A percentile compares a stretch with the other conserved stretches of the same genome.
Evolutionary conservation across 2,888 invertebrate genomes (phyloP).

Genomic region (Nephrotoma flavescens): DNA sequence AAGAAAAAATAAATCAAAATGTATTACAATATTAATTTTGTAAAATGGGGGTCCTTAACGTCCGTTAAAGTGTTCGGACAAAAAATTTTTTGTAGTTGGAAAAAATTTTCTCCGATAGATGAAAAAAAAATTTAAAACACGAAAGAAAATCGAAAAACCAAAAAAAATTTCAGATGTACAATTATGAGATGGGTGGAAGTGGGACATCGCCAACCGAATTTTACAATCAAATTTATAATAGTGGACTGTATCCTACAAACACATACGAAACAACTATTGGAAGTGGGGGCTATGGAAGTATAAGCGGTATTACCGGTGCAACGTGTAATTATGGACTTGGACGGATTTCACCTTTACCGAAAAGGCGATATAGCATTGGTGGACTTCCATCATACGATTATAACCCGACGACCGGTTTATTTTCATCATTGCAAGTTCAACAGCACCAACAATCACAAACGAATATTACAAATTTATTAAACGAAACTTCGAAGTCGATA

Average conservation of each 20-base stretch:
- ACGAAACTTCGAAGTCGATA: constrained; percentile 33
- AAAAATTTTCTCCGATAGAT: constrained; percentile 2
- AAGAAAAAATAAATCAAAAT: not conserved
- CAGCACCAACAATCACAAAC: constrained; percentile 14
- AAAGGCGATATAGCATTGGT: constrained; percentile 31
- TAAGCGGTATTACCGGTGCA: constrained; percentile 15
- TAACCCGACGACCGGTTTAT: not conserved
- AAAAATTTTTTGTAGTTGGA: constrained; percentile 20
- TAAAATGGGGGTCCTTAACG: constrained; percentile 28
- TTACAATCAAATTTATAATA: not conserved
- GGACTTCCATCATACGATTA: constrained; percentile 24
- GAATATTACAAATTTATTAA: constrained; percentile 30
- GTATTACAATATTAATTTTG: not conserved
- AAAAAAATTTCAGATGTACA: constrained; percentile 35
- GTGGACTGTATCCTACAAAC: not conserved
- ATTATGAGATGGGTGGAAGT: constrained; percentile 28
- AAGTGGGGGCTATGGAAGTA: constrained; percentile 11
- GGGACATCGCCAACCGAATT: constrained; percentile 24
- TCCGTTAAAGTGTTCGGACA: constrained; percentile 33
- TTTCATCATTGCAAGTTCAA: constrained; percentile 15
- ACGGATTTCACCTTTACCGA: constrained; percentile 17
- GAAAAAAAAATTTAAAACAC: not conserved
- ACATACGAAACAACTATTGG: constrained; percentile 17
- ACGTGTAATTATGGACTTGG: constrained; percentile 6
- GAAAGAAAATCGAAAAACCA: constrained; percentile 14